A percentile compares a stretch with the other conserved stretches of the same genome.
Conservation (phyloP, 2,888 invertebrate species). For the Isotomurus palustris region DNA sequence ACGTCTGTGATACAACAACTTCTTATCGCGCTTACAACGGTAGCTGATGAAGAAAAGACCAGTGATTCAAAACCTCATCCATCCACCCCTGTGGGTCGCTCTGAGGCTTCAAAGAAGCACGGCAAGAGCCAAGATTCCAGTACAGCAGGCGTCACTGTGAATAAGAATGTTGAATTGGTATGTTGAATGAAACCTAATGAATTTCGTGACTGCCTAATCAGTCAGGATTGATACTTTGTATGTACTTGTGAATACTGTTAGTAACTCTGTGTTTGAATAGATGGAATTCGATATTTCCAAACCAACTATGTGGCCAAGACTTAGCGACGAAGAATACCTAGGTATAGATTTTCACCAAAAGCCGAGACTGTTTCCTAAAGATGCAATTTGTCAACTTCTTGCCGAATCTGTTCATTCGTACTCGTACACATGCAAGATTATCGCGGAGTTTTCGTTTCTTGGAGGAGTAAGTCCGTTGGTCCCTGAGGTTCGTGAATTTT, state of each 20-base stretch:
- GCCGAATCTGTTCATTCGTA: slow-evolving; percentile 77
- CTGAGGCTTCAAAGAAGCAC: too few species aligned
- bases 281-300: slow-evolving; percentile 41
- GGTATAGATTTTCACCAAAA: slow-evolving; percentile 54
- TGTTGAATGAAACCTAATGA: neutral
- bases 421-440: slow-evolving; percentile 66
- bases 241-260: too few species aligned
- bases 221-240: neutral
- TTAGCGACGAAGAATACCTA: neutral
- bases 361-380: slow-evolving; percentile 64
- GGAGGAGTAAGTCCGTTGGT: slow-evolving; percentile 60
- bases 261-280: too few species aligned
- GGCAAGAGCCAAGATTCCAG: too few species aligned
- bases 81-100: neutral
- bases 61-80: slow-evolving; percentile 23
- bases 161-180: neutral
- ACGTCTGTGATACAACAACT: slow-evolving; percentile 62
- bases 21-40: slow-evolving; percentile 60
- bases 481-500: slow-evolving; percentile 52
- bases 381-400: slow-evolving; percentile 67
- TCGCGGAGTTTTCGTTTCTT: slow-evolving; percentile 66
- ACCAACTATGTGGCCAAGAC: slow-evolving; percentile 2
- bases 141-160: too few species aligned
- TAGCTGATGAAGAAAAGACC: too few species aligned
- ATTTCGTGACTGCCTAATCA: neutral